Conservation (phyloP, 2,113 vertebrate genomes). For the Sander lucioperca region DNA sequence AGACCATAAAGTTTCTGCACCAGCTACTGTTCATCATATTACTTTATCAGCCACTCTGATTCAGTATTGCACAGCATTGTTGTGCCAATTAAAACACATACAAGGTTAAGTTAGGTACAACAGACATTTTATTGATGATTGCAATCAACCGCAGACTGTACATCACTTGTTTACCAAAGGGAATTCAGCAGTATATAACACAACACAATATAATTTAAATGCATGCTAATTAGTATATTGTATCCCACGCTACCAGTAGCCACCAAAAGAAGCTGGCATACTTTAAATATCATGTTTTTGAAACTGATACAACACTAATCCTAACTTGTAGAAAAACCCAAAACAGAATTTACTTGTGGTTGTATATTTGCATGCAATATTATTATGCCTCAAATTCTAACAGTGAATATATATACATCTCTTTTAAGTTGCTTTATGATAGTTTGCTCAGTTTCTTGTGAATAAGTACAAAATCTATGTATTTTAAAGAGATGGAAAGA, state of each 20-base stretch:
- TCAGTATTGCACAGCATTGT: background rate
- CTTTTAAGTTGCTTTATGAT: background rate
- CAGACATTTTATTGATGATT: background rate
- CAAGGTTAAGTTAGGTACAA: background rate
- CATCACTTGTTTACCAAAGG: background rate
- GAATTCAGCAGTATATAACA: background rate
- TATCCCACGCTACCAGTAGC: background rate
- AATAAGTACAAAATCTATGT: constrained; percentile 92
- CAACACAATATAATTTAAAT: background rate
- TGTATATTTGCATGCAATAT: constrained; percentile 24
- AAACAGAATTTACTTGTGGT: background rate
- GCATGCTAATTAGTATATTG: background rate
- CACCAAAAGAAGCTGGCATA: background rate
- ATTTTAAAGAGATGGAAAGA: constrained; percentile 91
- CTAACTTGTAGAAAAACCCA: background rate
- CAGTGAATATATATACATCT: background rate
- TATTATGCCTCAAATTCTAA: background rate
- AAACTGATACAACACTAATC: background rate
- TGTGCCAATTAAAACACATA: background rate
- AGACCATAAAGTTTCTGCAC: background rate
- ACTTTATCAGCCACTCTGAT: background rate
- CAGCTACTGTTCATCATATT: background rate
- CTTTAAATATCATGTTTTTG: background rate
- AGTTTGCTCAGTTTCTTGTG: constrained; percentile 83
- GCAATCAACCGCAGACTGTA: background rate